A percentile compares a stretch with the other conserved stretches of the same genome.
These are phyloP conservation scores for Trachelus troglodyta DNA, from an alignment of 2,888 invertebrate genomes.

Conservation along the genomic window DNA sequence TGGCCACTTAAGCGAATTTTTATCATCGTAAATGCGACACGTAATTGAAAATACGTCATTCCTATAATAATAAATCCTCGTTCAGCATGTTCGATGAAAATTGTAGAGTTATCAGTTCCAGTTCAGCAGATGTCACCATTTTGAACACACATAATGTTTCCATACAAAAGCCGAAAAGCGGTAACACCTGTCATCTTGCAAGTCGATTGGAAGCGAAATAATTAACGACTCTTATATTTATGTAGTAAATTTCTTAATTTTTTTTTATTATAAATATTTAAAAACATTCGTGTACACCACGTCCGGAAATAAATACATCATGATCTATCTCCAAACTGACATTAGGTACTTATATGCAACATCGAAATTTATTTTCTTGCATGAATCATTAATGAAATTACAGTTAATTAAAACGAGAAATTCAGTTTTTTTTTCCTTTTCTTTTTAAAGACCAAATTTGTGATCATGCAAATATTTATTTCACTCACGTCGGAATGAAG, in stretches of 20 bases:
- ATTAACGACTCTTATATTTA: slow-evolving; percentile 2
- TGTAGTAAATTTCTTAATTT: slow-evolving; percentile 40
- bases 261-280: slow-evolving; percentile 62
- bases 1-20: neutral
- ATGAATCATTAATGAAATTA: slow-evolving; percentile 33
- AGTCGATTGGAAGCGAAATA: neutral
- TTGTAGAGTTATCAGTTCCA: neutral
- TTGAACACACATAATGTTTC: neutral
- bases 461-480: neutral
- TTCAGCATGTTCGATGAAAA: neutral
- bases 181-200: neutral
- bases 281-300: slow-evolving; percentile 53
- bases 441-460: neutral
- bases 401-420: slow-evolving; percentile 27
- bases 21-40: neutral
- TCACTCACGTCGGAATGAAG: neutral
- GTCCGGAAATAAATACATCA: slow-evolving; percentile 44
- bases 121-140: neutral
- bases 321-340: slow-evolving; percentile 37
- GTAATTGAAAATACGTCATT: neutral
- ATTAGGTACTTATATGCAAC: slow-evolving; percentile 30
- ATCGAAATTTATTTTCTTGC: neutral
- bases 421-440: neutral
- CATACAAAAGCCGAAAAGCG: neutral
- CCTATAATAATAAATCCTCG: neutral